Conservation (phyloP, 1,140 invertebrate species). For the Globodera rostochiensis region DNA sequence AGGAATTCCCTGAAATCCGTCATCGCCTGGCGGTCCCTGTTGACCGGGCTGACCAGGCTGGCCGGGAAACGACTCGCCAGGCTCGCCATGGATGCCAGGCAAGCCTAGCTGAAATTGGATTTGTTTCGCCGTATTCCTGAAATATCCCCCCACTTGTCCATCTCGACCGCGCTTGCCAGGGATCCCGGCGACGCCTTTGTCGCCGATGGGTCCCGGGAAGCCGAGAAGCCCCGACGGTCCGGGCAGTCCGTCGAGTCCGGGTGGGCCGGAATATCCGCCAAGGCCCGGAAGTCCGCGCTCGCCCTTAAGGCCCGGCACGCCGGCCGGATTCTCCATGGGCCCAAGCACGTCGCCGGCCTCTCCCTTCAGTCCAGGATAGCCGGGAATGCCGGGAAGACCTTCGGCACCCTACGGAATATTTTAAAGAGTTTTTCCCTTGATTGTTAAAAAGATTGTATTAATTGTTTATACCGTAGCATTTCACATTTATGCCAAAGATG, state of each 20-base stretch:
- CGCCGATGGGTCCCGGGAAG: conserved; percentile 43
- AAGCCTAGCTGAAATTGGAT: conserved; percentile 22
- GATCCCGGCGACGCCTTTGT: conserved; percentile 46
- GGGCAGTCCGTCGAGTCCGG: conserved; percentile 47
- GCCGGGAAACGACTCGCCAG: conserved; percentile 43
- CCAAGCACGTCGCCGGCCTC: conserved; percentile 63
- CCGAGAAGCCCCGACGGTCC: conserved; percentile 48
- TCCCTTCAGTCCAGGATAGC: conserved; percentile 59
- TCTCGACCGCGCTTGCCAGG: conserved; percentile 55
- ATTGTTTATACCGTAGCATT: too few relatives aligned
- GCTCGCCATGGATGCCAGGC: conserved; percentile 29
- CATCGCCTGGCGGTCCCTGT: conserved; percentile 25
- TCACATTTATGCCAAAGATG: not conserved
- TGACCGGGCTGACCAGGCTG: conserved; percentile 18
- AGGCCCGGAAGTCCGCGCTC: conserved; percentile 45
- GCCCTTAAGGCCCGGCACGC: conserved; percentile 55
- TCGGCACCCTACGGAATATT: conserved; percentile 41
- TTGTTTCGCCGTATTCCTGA: not conserved
- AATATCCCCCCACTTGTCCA: conserved; percentile 32
- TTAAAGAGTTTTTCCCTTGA: too few relatives aligned
- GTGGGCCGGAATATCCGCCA: conserved; percentile 52
- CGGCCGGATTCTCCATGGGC: conserved; percentile 63
- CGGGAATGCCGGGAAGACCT: conserved; percentile 59
- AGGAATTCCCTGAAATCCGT: conserved; percentile 30
- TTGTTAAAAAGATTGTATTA: too few relatives aligned